phyloP scores from a whole-genome alignment of 2,113 vertebrate genomes.

The Bambusicola thoracicus region DNA sequence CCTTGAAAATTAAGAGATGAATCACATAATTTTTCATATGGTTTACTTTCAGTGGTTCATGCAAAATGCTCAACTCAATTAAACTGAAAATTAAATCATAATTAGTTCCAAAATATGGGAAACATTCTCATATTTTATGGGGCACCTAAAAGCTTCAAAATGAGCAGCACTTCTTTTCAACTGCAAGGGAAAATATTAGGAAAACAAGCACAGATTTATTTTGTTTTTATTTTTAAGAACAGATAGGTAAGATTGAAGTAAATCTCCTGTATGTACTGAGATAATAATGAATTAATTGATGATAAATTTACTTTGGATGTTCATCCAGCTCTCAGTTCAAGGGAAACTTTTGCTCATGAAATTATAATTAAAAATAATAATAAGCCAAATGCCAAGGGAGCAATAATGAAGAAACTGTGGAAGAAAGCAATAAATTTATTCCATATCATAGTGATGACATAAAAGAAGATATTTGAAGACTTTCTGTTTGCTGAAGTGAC shows the following conservation, averaged over 20 bases:
- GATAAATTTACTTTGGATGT: background rate
- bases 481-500: background rate
- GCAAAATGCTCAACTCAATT: slow-evolving; percentile 61
- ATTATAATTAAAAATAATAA: background rate
- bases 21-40: background rate
- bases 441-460: background rate
- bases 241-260: background rate
- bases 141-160: background rate
- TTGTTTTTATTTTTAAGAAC: slow-evolving; percentile 7
- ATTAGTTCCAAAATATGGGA: slow-evolving; percentile 50
- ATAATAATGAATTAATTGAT: background rate
- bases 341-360: background rate
- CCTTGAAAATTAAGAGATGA: slow-evolving; percentile 58
- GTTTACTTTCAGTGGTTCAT: slow-evolving; percentile 28
- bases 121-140: slow-evolving; percentile 12
- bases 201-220: background rate
- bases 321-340: background rate
- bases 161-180: background rate
- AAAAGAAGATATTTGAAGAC: background rate
- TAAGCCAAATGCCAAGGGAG: background rate
- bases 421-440: background rate
- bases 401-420: background rate
- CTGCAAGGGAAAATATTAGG: background rate
- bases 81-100: slow-evolving; percentile 68
- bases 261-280: background rate